Base-by-base conservation (phyloP, 2,797 vertebrate genomes). In the Pelobates cultripes region DNA sequence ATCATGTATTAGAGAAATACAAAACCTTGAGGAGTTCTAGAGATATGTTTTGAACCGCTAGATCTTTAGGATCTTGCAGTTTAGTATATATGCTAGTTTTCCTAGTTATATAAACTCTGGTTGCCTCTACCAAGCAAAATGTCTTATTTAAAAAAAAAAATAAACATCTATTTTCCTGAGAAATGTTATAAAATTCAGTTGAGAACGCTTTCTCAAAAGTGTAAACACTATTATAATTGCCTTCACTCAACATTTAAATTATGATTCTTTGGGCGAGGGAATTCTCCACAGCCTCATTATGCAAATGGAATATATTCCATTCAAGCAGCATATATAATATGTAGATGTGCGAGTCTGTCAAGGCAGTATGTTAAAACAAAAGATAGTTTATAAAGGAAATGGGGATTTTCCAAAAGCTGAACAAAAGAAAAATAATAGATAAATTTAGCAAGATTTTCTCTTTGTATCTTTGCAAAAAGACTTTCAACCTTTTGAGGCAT, bases 351-450 rank as follows among this genome's bases (percentile, higher is more conserved):
- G 78, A 6, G 0, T 9, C 83, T 69, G 0, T 61, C 71, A 77
- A 61, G 8, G 40, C 86, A 84, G 82, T 78, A 85, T 84, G 87
- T 86, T 82, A 84, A 89, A 87, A 89, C 90, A 86, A 87, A 85
- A 83, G 78, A 84, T 81, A 88, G 84, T 83, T 89, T 86, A 80
- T 82, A 84, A 86, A 86, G 87, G 89, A 89, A 89, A 87, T 51
- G 40, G n/a, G 0, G 80, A 87, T 82, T 81, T 85, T 86, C 88
- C 86, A 1, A 2, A 81, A 73, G 85, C 73, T 13, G 9, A 61
- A 43, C 42, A 42, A 84, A 77, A 87, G 81, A 81, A 69, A 78
- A 85, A 80, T 55, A 68, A 60, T 57, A 57, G 45, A 57, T 57
- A 78, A 83, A 61, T 73, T 83, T 74, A 63, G 73, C 81, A 70